These are phyloP conservation scores for Argyrosomus regius DNA, from an alignment of 2,797 vertebrate genomes.

Conservation along the genomic window DNA sequence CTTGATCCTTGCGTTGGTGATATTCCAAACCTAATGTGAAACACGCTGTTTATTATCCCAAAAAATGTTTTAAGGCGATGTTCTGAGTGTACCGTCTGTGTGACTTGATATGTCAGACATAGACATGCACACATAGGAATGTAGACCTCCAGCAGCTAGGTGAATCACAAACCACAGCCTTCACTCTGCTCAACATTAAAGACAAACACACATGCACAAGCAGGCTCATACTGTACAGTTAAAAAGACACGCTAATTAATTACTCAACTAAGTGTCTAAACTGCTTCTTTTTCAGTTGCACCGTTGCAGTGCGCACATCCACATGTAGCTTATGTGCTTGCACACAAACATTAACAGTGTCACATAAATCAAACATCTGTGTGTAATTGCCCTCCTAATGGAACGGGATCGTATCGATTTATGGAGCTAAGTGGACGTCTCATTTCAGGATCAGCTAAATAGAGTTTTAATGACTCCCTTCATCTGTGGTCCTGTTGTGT, in stretches of 20 bases:
- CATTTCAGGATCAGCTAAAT: slow-evolving; percentile 50
- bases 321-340: slow-evolving; percentile 20
- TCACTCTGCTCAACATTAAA: not conserved
- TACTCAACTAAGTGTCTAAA: slow-evolving; percentile 33
- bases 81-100: slow-evolving; percentile 5
- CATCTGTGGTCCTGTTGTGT: slow-evolving; percentile 33
- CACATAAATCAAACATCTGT: slow-evolving; percentile 67
- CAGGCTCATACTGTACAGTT: slow-evolving; percentile 4
- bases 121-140: slow-evolving; percentile 28
- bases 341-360: slow-evolving; percentile 55
- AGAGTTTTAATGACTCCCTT: slow-evolving; percentile 64
- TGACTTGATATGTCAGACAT: slow-evolving; percentile 1
- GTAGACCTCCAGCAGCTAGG: slow-evolving; percentile 34
- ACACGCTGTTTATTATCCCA: not conserved
- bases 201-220: slow-evolving; percentile 12
- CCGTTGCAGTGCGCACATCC: slow-evolving; percentile 15
- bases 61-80: slow-evolving; percentile 2
- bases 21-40: not conserved
- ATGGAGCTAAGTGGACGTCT: slow-evolving; percentile 64
- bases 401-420: slow-evolving; percentile 69
- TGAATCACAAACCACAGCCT: slow-evolving; percentile 56
- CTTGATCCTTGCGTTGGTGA: not conserved
- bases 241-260: slow-evolving; percentile 37
- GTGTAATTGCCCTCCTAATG: slow-evolving; percentile 71
- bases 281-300: not conserved